A percentile compares a stretch with the other conserved stretches of the same genome.
phyloP scores from a whole-genome alignment of 2,888 invertebrate genomes.

The Pyrochroa serraticornis region DNA sequence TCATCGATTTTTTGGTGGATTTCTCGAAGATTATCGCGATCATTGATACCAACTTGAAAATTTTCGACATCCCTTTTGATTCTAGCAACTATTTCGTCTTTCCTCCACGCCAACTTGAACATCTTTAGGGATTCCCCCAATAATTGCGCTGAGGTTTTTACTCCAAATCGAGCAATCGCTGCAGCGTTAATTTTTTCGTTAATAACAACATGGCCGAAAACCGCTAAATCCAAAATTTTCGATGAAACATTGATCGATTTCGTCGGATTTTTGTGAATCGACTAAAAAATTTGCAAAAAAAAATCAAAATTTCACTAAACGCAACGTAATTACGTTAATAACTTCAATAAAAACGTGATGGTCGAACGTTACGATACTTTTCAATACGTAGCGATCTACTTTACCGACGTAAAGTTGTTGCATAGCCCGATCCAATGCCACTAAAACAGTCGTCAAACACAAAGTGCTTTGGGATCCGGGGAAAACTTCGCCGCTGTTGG shows the following conservation, averaged over 20 bases:
- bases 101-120: constrained; percentile 19
- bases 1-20: constrained; percentile 54
- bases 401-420: constrained; percentile 23
- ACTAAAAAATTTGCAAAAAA: constrained; percentile 53
- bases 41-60: constrained; percentile 51
- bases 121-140: constrained; percentile 42
- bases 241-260: constrained; percentile 58
- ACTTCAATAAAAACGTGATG: constrained; percentile 53
- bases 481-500: constrained; percentile 76
- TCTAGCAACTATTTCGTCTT: constrained; percentile 13
- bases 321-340: constrained; percentile 35
- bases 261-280: constrained; percentile 57
- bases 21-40: constrained; percentile 41
- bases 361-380: constrained; percentile 40
- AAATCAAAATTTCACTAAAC: constrained; percentile 18
- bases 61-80: constrained; percentile 34
- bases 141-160: constrained; percentile 35
- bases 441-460: constrained; percentile 40
- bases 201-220: constrained; percentile 68
- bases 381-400: constrained; percentile 14
- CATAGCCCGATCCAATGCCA: constrained; percentile 32
- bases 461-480: constrained; percentile 68
- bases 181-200: constrained; percentile 61
- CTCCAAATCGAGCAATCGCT: constrained; percentile 60
- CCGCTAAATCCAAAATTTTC: constrained; percentile 65